Evolutionary conservation across 2,113 vertebrate genomes (phyloP), one percentile per base, ranked within the genome.

Genomic region (Reinhardtius hippoglossoides): DNA sequence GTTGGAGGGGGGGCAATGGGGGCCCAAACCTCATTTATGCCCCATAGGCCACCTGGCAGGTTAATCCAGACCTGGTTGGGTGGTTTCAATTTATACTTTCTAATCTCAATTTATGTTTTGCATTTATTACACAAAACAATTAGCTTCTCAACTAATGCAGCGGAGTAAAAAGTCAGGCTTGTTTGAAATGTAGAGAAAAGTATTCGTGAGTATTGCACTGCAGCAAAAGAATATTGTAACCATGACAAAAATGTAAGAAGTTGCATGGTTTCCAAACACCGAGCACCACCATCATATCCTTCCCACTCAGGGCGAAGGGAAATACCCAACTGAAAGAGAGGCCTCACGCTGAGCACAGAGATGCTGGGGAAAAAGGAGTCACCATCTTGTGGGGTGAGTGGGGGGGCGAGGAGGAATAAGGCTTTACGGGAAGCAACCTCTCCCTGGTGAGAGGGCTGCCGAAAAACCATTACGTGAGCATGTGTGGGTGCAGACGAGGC

Each of bases 361-460:
- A 88, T 92, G 92, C 91, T 92, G 90, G 92, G 90, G 91, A 93
- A 57, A 73, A 58, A 77, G 68, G 82, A 88, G 89, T 92, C 90
- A 92, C 79, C 64, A 56, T 78, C 68, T 44, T 76, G 78, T 65
- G 80, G 72, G 74, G 67, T 63, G 59, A 57, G 83, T 61, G 42
- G 62, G 65, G 67, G 76, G 76, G 31, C 26, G 71, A 66, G 71
- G 70, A 31, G 31, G 6, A 31, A 31, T 44, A 62, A 56, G 67
- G 46, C 65, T 84, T 93, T 91, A 86, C 90, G 79, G 92, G 88
- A 93, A 93, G 62, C 57, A 84, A 67, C 68, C 68, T 84, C 82
- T 89, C 84, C 78, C 81, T 20, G 20, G 75, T 84, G 89, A 88
- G 78, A 72, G 24, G 18, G 62, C 65, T 68, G 83, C 50, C 12